These are phyloP conservation scores for Phrynosoma blainvillii DNA, from an alignment of 2,113 vertebrate species.

Conservation along the genomic window DNA sequence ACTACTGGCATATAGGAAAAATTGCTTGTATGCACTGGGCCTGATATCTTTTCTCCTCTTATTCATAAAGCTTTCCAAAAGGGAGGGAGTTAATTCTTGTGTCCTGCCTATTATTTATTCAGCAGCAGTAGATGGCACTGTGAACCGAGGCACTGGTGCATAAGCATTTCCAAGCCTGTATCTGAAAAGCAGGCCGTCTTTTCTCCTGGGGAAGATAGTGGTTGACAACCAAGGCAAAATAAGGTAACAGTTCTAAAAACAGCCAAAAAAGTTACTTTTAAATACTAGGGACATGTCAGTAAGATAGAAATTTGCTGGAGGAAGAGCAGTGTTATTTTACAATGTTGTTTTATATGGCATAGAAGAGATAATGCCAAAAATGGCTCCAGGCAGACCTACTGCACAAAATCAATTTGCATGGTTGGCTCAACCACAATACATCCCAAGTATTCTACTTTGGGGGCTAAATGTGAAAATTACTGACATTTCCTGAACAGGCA, in stretches of 20 bases:
- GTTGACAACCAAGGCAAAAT: constrained; percentile 1
- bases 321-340: background rate
- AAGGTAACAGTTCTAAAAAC: background rate
- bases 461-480: background rate
- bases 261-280: background rate
- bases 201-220: background rate
- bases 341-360: background rate
- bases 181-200: background rate
- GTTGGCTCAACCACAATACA: background rate
- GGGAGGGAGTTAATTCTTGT: background rate
- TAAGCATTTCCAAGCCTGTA: background rate
- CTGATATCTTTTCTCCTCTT: background rate
- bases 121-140: background rate
- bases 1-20: background rate
- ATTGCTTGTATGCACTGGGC: background rate
- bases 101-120: background rate
- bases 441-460: background rate
- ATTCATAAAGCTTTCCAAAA: background rate
- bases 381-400: background rate
- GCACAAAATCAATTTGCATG: background rate
- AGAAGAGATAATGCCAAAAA: background rate
- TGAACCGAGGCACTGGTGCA: background rate
- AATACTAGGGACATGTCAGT: background rate
- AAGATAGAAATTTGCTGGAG: background rate
- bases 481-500: background rate